A percentile compares a stretch with the other conserved stretches of the same genome.
Conservation (phyloP, 2,888 invertebrate genomes). For the Yponomeuta cagnagella region DNA sequence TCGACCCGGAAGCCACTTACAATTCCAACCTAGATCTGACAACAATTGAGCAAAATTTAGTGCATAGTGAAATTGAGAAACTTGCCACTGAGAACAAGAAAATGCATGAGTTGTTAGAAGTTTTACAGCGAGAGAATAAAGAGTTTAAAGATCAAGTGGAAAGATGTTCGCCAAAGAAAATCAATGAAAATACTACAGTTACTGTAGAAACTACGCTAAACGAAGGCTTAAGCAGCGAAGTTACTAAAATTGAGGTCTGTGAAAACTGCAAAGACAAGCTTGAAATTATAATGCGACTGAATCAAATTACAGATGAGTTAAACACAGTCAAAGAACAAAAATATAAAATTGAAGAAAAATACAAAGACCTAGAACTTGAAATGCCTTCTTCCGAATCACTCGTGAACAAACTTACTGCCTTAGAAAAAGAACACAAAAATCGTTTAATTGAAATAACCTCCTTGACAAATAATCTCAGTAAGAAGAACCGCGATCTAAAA, state of each 20-base stretch:
- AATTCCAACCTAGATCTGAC: conserved; percentile 24
- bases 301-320: conserved; percentile 37
- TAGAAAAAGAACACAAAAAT: conserved; percentile 41
- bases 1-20: conserved; percentile 26
- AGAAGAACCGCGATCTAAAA: conserved; percentile 36
- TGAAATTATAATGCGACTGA: conserved; percentile 26
- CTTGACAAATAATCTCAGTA: conserved; percentile 32
- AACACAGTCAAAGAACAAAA: conserved; percentile 35
- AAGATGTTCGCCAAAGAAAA: not conserved
- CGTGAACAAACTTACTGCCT: conserved; percentile 37
- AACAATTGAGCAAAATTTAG: conserved; percentile 28
- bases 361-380: conserved; percentile 43
- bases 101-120: conserved; percentile 2
- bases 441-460: conserved; percentile 40
- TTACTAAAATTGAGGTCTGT: conserved; percentile 1
- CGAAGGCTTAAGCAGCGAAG: not conserved
- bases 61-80: conserved; percentile 31
- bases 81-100: conserved; percentile 26
- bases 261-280: conserved; percentile 12
- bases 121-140: conserved; percentile 22
- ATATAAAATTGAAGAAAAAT: conserved; percentile 41
- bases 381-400: conserved; percentile 40
- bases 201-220: not conserved
- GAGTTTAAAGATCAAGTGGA: conserved; percentile 17
- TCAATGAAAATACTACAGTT: not conserved